Evolutionary conservation across 2,888 invertebrate species (phyloP).

Genomic region (Timema cristinae): DNA sequence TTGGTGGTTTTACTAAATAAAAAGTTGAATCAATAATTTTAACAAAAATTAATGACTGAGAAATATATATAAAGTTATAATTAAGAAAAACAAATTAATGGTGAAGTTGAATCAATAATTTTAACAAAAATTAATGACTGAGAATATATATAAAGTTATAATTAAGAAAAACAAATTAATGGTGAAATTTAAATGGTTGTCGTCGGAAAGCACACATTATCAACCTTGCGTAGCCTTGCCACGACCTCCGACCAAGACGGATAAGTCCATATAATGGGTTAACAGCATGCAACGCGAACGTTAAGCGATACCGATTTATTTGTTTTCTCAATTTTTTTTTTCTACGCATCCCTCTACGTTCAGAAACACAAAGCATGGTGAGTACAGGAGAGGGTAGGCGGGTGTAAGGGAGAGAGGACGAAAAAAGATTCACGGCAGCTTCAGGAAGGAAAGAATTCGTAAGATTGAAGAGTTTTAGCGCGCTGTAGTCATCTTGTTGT

Average conservation of each 20-base stretch:
- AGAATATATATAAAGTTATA: too few relatives aligned
- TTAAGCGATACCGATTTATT: slow-evolving; percentile 27
- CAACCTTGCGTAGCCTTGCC: too few relatives aligned
- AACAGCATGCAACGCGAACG: slow-evolving; percentile 19
- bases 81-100: too few relatives aligned
- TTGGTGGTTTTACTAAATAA: too few relatives aligned
- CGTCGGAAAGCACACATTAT: too few relatives aligned
- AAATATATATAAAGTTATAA: too few relatives aligned
- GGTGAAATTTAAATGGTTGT: too few relatives aligned
- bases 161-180: too few relatives aligned
- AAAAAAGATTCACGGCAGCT: not conserved
- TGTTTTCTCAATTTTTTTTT: slow-evolving; percentile 16
- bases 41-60: too few relatives aligned
- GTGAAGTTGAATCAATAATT: too few relatives aligned
- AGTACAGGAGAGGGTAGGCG: not conserved
- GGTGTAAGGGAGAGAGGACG: not conserved
- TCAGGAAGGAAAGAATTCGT: slow-evolving; percentile 17
- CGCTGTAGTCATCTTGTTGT: slow-evolving; percentile 13
- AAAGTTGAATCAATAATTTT: too few relatives aligned
- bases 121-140: too few relatives aligned
- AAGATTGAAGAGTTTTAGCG: slow-evolving; percentile 20
- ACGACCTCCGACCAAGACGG: slow-evolving; percentile 27
- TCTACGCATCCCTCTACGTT: not conserved
- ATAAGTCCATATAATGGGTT: slow-evolving; percentile 27
- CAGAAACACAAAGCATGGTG: not conserved